Evolutionary conservation across 1,140 invertebrate species (phyloP).

Genomic region (Nebria ingens): DNA sequence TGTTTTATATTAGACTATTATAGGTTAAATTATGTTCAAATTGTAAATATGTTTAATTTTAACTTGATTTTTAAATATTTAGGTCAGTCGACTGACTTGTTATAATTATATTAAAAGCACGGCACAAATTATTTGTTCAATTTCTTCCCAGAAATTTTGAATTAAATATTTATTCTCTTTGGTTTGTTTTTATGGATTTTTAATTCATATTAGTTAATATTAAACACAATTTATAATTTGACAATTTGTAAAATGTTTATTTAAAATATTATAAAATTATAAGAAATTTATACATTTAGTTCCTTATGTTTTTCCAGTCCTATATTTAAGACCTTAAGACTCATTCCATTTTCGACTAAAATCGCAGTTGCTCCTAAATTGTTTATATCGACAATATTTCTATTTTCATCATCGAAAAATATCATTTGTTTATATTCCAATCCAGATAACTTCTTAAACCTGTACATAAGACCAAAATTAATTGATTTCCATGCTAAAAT

Average conservation of each 20-base stretch:
- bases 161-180: too few relatives aligned
- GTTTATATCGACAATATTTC: constrained; percentile 49
- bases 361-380: constrained; percentile 45
- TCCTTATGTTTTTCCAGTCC: constrained; percentile 37
- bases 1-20: constrained; percentile 1
- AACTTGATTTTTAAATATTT: neutral
- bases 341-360: constrained; percentile 44
- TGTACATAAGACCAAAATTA: constrained; percentile 31
- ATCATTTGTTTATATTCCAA: constrained; percentile 54
- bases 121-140: too few relatives aligned
- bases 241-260: too few relatives aligned
- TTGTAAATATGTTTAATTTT: neutral
- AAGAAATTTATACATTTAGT: neutral
- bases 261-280: neutral
- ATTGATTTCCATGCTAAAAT: constrained; percentile 2
- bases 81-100: too few relatives aligned
- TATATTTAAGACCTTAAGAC: constrained; percentile 36
- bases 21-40: neutral
- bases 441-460: constrained; percentile 45
- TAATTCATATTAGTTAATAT: too few relatives aligned
- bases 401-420: constrained; percentile 57
- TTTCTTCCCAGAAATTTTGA: too few relatives aligned
- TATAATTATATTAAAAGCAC: too few relatives aligned
- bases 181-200: too few relatives aligned
- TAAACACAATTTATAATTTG: neutral